Conservation (phyloP, 2,113 vertebrate genomes). For the Pimephales promelas region DNA sequence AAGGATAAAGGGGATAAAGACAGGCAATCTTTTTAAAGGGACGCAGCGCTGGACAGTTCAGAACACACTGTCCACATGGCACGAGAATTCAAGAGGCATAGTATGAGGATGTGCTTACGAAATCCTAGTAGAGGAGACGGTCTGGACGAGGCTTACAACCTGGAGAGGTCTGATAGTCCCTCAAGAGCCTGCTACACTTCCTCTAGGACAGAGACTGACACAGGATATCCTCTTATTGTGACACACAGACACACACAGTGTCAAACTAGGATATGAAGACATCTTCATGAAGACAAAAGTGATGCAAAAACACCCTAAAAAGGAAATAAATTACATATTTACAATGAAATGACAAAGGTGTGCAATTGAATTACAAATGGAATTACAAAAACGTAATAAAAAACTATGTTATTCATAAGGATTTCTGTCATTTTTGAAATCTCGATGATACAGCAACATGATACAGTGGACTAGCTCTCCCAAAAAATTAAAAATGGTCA, state of each 20-base stretch:
- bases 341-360: constrained; percentile 35
- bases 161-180: constrained; percentile 25
- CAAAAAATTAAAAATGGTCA: neutral
- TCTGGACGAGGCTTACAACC: constrained; percentile 8
- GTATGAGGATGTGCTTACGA: constrained; percentile 29
- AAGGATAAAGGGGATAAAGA: constrained; percentile 1
- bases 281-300: constrained; percentile 42
- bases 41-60: neutral
- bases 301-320: constrained; percentile 37
- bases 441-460: neutral
- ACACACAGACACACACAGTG: constrained; percentile 21
- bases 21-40: constrained; percentile 43
- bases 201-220: constrained; percentile 48
- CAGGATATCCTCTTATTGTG: constrained; percentile 62
- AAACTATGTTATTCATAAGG: neutral
- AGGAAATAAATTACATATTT: constrained; percentile 64
- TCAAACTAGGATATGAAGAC: constrained; percentile 28
- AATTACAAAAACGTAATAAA: constrained; percentile 8
- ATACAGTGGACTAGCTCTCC: neutral
- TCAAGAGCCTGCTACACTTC: constrained; percentile 55
- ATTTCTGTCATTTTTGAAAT: neutral
- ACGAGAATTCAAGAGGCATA: neutral
- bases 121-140: constrained; percentile 11
- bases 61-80: constrained; percentile 19
- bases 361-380: constrained; percentile 25